Conservation (phyloP, 2,113 vertebrate genomes). For the Limnothrissa miodon region DNA sequence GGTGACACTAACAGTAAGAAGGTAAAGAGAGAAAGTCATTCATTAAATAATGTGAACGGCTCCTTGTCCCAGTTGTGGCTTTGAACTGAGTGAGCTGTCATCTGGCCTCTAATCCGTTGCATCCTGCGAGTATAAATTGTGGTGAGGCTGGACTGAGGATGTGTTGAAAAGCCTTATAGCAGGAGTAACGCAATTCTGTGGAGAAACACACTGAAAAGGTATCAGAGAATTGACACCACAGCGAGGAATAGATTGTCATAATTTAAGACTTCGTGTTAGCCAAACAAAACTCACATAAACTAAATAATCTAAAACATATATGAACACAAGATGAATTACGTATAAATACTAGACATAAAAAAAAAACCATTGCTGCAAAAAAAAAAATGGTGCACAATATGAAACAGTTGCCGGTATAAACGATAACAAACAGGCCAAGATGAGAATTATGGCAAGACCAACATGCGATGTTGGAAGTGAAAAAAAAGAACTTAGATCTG, state of each 20-base stretch:
- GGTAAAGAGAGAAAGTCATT: neutral
- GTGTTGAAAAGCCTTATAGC: neutral
- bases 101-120: neutral
- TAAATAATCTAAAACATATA: neutral
- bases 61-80: constrained; percentile 18
- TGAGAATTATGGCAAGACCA: no score
- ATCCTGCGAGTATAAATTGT: constrained; percentile 14
- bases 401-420: neutral
- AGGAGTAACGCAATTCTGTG: neutral
- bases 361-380: no score
- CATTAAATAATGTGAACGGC: constrained; percentile 10
- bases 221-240: neutral
- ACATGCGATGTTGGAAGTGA: no score
- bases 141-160: neutral
- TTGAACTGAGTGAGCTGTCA: constrained; percentile 15
- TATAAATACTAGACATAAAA: no score
- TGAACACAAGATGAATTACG: no score
- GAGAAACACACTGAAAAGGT: neutral
- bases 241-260: neutral
- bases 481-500: no score
- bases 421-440: neutral
- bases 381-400: neutral
- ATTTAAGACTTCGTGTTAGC: neutral
- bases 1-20: neutral
- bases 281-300: neutral